A percentile compares a stretch with the other conserved stretches of the same genome.
These are phyloP conservation scores for Aspidoscelis tigris DNA, from an alignment of 2,113 vertebrate genomes.

Conservation along the genomic window DNA sequence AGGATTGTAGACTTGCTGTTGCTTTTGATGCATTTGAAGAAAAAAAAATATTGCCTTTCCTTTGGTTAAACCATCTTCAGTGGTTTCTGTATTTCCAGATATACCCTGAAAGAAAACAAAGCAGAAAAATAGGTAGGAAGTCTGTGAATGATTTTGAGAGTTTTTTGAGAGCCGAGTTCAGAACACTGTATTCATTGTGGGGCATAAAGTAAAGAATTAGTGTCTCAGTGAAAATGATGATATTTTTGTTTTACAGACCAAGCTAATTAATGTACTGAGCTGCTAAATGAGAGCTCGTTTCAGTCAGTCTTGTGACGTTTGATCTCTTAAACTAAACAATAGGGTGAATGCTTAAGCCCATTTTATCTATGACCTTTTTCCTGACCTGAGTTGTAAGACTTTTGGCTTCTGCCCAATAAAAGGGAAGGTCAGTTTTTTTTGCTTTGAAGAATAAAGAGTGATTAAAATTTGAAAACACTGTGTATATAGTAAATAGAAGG, in stretches of 20 bases:
- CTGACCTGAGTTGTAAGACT: conserved; percentile 27
- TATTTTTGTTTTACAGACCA: neutral
- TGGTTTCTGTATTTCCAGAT: neutral
- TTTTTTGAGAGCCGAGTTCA: neutral
- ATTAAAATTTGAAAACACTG: conserved; percentile 22
- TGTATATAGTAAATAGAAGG: conserved; percentile 1
- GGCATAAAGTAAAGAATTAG: neutral
- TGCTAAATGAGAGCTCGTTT: neutral
- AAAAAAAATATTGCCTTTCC: neutral
- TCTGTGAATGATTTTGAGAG: neutral
- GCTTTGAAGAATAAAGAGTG: neutral
- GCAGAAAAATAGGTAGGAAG: neutral
- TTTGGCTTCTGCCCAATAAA: conserved; percentile 15
- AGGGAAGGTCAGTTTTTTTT: conserved; percentile 32
- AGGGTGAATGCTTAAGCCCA: conserved; percentile 33
- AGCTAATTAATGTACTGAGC: conserved; percentile 3
- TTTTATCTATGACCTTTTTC: conserved; percentile 45
- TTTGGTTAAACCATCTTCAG: neutral
- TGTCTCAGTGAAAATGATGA: conserved; percentile 23
- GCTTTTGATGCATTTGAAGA: neutral
- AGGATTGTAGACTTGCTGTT: neutral
- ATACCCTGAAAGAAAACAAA: neutral
- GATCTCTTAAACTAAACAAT: conserved; percentile 40
- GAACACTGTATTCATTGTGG: neutral
- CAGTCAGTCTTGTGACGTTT: conserved; percentile 36